Evolutionary conservation across 2,797 vertebrate species (phyloP), one percentile per base, ranked within the genome.

Genomic region (Crypturellus tataupa): DNA sequence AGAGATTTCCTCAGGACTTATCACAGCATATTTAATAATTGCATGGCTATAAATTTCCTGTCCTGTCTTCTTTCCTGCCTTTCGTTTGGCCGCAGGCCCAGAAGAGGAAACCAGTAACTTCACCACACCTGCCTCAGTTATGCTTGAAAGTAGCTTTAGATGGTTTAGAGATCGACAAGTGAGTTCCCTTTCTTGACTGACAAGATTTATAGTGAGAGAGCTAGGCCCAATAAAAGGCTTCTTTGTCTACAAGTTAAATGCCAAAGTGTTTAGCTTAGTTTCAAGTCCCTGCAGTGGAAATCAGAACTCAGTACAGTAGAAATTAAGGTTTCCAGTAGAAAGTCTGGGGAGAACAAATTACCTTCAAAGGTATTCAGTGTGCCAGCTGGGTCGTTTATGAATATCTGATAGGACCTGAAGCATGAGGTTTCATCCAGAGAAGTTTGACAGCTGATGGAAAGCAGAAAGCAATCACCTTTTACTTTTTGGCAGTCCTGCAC

Each of bases 131-230:
- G 92, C 44, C 29, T 33, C 0, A 0, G 12, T 85, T 87, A 83
- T 87, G 89, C 67, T 35, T 3, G 0, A 78, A 71, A 77, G 79
- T 84, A 94, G 58, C 69, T 89, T 80, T 83, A 94, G 93, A 89
- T 85, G 33, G 24, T 64, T 92, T 49, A 85, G 95, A 95, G 76
- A 90, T 40, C 44, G 84, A 89, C 81, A 93, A 80, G 69, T 24
- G 31, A 93, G 65, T 80, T 95, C 72, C 60, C 23, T 55, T 95
- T 37, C 70, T 76, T 83, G 78, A 33, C 18, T 78, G 58, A 84
- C 49, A 93, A 89, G 90, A 95, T 96, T 95, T 96, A 96, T 92
- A 81, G 59, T 11, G 8, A 88, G 88, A 86, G 18, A 49, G 13
- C 3, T 59, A 68, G 49, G 46, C 23, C 11, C 13, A 5, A 24